Evolutionary conservation across 2,797 vertebrate species (phyloP).

Genomic region (Spinus olivaceus): DNA sequence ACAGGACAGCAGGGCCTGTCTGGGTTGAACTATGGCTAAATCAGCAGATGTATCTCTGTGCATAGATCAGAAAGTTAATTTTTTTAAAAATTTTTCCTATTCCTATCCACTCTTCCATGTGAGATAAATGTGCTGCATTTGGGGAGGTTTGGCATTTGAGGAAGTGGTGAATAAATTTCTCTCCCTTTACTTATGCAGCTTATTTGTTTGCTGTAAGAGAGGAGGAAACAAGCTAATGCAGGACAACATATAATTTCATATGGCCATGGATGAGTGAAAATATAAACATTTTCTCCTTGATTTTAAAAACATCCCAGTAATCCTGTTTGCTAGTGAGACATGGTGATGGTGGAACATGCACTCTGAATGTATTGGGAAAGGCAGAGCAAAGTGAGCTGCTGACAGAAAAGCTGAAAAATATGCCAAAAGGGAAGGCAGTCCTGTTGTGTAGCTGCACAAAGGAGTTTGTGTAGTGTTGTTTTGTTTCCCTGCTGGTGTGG

Average conservation of each 20-base stretch:
- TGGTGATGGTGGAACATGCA: neutral
- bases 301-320: neutral
- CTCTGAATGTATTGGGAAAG: neutral
- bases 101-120: neutral
- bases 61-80: neutral
- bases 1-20: accelerated
- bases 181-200: neutral
- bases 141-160: neutral
- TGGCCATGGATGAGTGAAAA: neutral
- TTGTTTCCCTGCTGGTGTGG: slow-evolving; percentile 18
- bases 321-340: neutral
- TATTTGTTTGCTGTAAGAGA: neutral
- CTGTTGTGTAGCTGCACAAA: neutral
- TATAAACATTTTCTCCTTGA: neutral
- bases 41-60: accelerated
- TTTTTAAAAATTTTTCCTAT: neutral
- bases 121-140: neutral
- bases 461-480: neutral
- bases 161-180: neutral
- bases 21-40: neutral
- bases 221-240: neutral
- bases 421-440: neutral
- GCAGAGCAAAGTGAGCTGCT: neutral
- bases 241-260: neutral
- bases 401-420: neutral